phyloP scores from a whole-genome alignment of 2,888 invertebrate species.

The Helleia helle region DNA sequence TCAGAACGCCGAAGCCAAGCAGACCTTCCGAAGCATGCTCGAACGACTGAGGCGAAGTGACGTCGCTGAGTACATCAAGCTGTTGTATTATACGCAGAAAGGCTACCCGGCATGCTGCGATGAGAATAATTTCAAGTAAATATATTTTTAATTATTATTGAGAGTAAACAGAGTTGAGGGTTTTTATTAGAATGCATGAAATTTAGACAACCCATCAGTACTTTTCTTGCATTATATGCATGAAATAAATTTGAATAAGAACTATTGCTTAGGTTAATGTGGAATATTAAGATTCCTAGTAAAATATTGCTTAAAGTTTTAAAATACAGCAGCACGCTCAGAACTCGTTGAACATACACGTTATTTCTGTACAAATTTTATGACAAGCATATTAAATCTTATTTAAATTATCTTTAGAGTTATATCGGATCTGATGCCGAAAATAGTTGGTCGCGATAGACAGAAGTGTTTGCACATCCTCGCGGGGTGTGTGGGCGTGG shows the following conservation, averaged over 20 bases:
- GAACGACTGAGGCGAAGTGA: constrained; percentile 22
- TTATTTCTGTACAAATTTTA: no score
- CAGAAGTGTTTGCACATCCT: constrained; percentile 39
- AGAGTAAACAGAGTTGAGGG: no score
- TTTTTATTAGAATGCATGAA: no score
- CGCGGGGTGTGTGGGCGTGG: constrained; percentile 27
- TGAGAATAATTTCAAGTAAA: constrained; percentile 35
- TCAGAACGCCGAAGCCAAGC: neutral
- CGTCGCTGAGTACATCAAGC: constrained; percentile 31
- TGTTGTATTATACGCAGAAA: constrained; percentile 32
- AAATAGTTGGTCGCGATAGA: constrained; percentile 26
- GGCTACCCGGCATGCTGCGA: constrained; percentile 31
- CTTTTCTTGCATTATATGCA: no score
- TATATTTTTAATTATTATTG: constrained; percentile 1
- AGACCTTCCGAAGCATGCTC: constrained; percentile 25
- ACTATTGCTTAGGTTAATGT: no score
- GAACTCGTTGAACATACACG: no score
- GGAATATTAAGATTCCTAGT: no score
- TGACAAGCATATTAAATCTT: neutral
- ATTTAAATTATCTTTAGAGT: constrained; percentile 24
- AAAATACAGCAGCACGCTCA: no score
- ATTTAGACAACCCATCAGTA: no score
- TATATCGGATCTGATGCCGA: constrained; percentile 26
- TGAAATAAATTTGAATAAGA: no score
- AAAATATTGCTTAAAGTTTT: no score